phyloP scores from a whole-genome alignment of 2,113 vertebrate genomes.

The Centropus bengalensis region DNA sequence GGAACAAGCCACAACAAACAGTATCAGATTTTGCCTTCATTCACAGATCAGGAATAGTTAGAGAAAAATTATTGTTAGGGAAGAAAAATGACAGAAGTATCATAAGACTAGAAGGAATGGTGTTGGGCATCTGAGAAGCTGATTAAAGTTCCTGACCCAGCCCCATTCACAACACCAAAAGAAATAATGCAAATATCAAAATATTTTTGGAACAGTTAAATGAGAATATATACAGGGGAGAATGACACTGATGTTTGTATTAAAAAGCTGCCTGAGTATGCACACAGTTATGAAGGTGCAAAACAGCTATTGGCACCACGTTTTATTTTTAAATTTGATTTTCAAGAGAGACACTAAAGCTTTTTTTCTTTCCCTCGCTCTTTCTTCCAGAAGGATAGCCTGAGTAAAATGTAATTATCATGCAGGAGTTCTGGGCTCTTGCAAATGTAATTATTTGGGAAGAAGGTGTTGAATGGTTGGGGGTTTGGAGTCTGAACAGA shows the following conservation, averaged over 20 bases:
- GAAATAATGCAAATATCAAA: background rate
- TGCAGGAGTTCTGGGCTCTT: conserved; percentile 2
- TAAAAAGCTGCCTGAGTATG: background rate
- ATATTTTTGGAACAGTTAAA: background rate
- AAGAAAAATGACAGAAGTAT: background rate
- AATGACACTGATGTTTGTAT: background rate
- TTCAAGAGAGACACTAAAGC: background rate
- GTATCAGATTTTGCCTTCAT: background rate
- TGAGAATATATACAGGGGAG: background rate
- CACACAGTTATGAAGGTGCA: background rate
- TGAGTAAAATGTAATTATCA: conserved; percentile 13
- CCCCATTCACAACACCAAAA: background rate
- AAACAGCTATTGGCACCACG: background rate
- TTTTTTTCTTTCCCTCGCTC: background rate
- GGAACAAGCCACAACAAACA: background rate
- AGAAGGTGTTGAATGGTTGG: background rate
- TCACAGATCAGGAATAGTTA: background rate
- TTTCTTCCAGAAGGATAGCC: background rate
- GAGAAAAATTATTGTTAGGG: background rate
- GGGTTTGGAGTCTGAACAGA: background rate
- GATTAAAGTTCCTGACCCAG: background rate
- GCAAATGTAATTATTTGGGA: conserved; percentile 19
- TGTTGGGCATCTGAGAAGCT: background rate
- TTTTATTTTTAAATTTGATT: conserved; percentile 36
- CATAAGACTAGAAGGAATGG: background rate